Base-by-base conservation (phyloP, 2,113 vertebrate genomes). In the Colinus virginianus region DNA sequence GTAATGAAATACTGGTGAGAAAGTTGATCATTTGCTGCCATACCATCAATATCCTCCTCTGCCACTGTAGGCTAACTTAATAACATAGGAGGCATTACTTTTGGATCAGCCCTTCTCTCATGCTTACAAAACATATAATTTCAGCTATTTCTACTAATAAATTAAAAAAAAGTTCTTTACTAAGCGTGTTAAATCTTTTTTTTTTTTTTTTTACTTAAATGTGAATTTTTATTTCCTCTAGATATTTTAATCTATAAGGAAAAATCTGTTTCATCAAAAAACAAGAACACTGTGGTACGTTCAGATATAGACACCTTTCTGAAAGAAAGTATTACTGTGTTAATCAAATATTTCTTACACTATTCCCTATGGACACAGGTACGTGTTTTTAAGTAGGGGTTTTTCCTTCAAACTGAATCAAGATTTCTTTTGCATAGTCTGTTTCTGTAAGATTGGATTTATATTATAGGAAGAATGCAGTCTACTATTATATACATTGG, bases 391-490 rank as follows among this genome's bases (percentile, higher is more conserved):
- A 88, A 92, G 84, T 20, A 69, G 67, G 22, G 55, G 40, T 63
- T 94, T 88, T 92, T 30, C 87, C 84, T 87, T 88, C 58, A 93
- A 82, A 93, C 48, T 90, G 78, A 95, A 96, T 93, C 46, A 28
- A 96, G 94, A 93, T 93, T 95, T 90, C 76, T 94, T 84, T 71
- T 78, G 69, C 82, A 78, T 36, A 93, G 87, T 87, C 88, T 97
- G 94, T 95, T 94, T 94, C 64, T 79, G 83, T 45, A 91, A 91
- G 87, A 79, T 21, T 92, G 68, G 74, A 93, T 96, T 96, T 95
- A 95, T 91, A 95, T 85, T 96, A 94, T 8, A 87, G 93, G 86
- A 97, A 96, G 84, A 38, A 82, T 78, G 68, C 94, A 94, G 89
- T 90, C 89, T 92, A 74, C 43, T 89, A 87, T 94, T 95, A 88